These are phyloP conservation scores for Cyprinella venusta DNA, from an alignment of 2,797 vertebrate genomes.

Conservation along the genomic window DNA sequence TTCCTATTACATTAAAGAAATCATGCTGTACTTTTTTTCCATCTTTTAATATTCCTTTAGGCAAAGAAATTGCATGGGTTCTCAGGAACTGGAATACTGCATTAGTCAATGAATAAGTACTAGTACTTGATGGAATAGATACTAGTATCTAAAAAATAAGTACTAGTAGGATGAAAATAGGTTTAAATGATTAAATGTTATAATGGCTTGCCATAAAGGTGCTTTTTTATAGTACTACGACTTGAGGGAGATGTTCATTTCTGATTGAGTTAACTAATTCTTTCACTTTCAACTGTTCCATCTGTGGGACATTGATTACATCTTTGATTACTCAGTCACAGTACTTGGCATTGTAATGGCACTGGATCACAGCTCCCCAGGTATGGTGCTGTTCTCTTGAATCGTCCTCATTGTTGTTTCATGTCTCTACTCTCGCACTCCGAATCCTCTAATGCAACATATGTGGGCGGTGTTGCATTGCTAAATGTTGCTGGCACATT, in stretches of 20 bases:
- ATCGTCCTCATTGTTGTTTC: constrained; percentile 7
- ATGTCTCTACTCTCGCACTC: neutral
- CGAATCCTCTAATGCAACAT: constrained; percentile 14
- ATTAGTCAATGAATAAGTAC: neutral
- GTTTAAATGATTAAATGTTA: too few species aligned
- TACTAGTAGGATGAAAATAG: too few species aligned
- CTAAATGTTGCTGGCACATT: constrained; percentile 29
- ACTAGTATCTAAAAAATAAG: too few species aligned
- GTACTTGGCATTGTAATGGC: neutral
- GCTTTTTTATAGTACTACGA: neutral
- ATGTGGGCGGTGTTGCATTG: constrained; percentile 26
- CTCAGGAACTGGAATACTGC: neutral
- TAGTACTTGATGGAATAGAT: too few species aligned
- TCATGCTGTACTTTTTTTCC: too few species aligned
- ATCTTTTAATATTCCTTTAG: too few species aligned
- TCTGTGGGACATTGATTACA: constrained; percentile 10
- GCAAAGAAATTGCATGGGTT: neutral
- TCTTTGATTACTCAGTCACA: constrained; percentile 29
- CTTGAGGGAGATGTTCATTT: neutral
- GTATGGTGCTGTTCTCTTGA: constrained; percentile 7
- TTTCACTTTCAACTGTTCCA: neutral
- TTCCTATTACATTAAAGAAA: neutral
- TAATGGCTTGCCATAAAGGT: too few species aligned
- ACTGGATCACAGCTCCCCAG: neutral
- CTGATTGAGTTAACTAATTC: neutral